Conservation (phyloP, 2,888 invertebrate species). For the Eilema griseolum region DNA sequence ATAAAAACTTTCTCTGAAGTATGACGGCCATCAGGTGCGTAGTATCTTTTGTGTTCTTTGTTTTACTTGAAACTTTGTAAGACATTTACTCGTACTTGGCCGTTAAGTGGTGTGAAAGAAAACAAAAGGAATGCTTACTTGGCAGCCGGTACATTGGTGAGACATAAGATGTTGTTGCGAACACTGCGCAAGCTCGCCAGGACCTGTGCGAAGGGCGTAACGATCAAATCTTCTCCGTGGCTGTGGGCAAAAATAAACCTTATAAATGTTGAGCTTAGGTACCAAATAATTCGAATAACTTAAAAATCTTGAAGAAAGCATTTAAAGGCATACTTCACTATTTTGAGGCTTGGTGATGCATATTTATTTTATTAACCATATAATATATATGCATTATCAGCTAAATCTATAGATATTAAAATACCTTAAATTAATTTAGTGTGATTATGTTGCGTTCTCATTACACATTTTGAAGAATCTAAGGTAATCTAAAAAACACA, state of each 20-base stretch:
- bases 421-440: no score
- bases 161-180: constrained; percentile 98
- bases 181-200: constrained; percentile 99
- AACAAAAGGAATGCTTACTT: constrained; percentile 90
- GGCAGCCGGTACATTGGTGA: constrained; percentile 96
- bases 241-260: constrained; percentile 81
- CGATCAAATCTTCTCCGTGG: constrained; percentile 99
- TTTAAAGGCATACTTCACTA: background rate
- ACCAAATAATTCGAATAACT: constrained; percentile 21
- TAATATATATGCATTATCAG: no score
- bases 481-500: no score
- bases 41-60: constrained; percentile 10
- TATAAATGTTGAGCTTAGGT: constrained; percentile 32
- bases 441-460: no score
- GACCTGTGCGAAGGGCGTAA: constrained; percentile 99
- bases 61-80: background rate
- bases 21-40: constrained; percentile 7
- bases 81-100: constrained; percentile 18
- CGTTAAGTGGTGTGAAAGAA: constrained; percentile 43
- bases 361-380: no score
- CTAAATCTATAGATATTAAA: no score
- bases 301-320: constrained; percentile 9
- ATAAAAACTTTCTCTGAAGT: background rate
- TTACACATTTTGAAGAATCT: no score
- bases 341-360: no score